Evolutionary conservation across 2,797 vertebrate genomes (phyloP), one percentile per base, ranked within the genome.

Genomic region (Hydrophis major): DNA sequence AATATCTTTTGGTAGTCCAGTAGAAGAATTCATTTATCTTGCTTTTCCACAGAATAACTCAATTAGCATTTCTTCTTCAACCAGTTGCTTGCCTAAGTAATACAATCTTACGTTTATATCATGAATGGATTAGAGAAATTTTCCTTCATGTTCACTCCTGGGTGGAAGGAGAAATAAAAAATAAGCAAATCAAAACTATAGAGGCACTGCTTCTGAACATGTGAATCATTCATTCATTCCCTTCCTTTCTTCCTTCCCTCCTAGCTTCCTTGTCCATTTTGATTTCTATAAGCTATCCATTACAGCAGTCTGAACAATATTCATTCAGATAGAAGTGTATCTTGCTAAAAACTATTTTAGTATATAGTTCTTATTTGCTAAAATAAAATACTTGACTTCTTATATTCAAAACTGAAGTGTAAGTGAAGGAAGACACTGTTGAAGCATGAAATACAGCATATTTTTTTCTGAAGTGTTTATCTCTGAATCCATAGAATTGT

Each of bases 401-500:
- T 91, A 37, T 47, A 6, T 66, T 69, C 88, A 22, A 88, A 90
- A 90, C 57, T 86, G 0, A 10, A 60, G 74, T 66, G 88, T 47
- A 93, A 28, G 59, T 86, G 88, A n/a, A 78, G 28, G 89, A 95
- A 94, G 86, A 89, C 89, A 2, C 57, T 91, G 86, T 60, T 92
- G 53, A 59, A 89, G 92, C 56, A 60, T 89, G 69, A 4, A 60
- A 32, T 16, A 89, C 88, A 13, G 42, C 16, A 74, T 32, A 55
- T 32, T 2, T 60, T 86, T 88, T 32, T 7, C 56, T 56, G 42
- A 93, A 89, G 12, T 27, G 14, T 59, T 63, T 69, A 61, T 78
- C 4, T 86, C 53, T 88, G 59, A 89, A 87, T 69, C 87, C 92
- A 89, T 66, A n/a, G 28, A 66, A 69, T 69, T 69, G 63, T n/a